Percentiles rank a stretch among this genome's conserved stretches.
These are phyloP conservation scores for Thymelicus sylvestris DNA, from an alignment of 2,888 invertebrate species.

Conservation along the genomic window DNA sequence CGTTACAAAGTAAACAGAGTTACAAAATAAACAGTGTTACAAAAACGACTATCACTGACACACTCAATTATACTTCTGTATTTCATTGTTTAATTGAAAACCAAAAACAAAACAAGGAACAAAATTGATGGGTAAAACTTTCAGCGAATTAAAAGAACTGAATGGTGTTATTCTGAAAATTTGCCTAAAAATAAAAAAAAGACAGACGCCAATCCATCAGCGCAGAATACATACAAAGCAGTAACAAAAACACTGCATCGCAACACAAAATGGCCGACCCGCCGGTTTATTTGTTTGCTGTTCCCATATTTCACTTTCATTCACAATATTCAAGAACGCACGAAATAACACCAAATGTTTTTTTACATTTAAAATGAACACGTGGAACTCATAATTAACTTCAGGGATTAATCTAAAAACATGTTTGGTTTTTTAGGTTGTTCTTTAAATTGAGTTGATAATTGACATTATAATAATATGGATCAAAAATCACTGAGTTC, in stretches of 20 bases:
- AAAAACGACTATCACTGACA: too few species aligned
- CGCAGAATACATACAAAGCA: conserved; percentile 10
- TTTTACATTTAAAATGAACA: conserved; percentile 3
- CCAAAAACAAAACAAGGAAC: too few species aligned
- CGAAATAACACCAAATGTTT: conserved; percentile 10
- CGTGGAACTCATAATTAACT: background rate
- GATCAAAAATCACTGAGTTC: too few species aligned
- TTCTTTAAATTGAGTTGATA: background rate
- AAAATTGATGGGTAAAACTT: background rate
- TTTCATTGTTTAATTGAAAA: too few species aligned
- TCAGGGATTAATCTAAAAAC: background rate
- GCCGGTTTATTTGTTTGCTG: conserved; percentile 25
- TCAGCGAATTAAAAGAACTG: background rate
- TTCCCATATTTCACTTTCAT: conserved; percentile 25
- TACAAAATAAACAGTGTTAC: too few species aligned
- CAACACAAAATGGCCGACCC: conserved; percentile 19
- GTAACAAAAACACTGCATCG: conserved; percentile 22
- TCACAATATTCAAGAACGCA: background rate
- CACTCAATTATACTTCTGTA: too few species aligned
- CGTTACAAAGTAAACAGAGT: too few species aligned
- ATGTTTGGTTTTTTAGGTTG: background rate
- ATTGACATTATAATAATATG: too few species aligned
- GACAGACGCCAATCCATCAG: conserved; percentile 5
- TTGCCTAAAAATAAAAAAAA: background rate
- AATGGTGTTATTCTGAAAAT: background rate